Evolutionary conservation across 2,888 invertebrate species (phyloP), one percentile per base, ranked within the genome.

Genomic region (Catocala sponsa): DNA sequence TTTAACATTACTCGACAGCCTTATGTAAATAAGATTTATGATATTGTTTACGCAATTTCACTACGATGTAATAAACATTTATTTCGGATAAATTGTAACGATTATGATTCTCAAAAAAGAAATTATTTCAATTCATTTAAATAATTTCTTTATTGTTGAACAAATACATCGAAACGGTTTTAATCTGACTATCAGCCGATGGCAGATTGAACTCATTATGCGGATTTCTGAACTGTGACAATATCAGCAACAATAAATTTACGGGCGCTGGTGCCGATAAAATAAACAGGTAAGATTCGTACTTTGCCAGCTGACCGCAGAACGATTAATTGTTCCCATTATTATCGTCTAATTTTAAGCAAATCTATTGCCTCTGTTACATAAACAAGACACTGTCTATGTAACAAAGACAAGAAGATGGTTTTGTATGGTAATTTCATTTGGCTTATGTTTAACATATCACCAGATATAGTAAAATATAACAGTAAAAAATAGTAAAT

Each of bases 161-260:
- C 38, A 11, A 48, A 47, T 52, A 42, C 43, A 65, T 59, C 10
- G 15, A 41, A 55, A 32, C 12, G 72, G 78, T 76, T 79, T 82
- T 81, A 83, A 82, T 84, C 81, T 74, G 76, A 72, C 74, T 85
- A 84, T 87, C 82, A 80, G 74, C 56, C 70, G 74, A 79, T 81
- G 74, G 81, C 83, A 87, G 85, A 89, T 88, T 87, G 81, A 83
- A 86, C 86, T 85, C 85, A 86, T 89, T 88, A 90, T 85, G 80
- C 82, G 82, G 84, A 84, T 82, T 84, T 82, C 83, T 79, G 81
- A 79, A 81, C 80, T 82, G 80, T 81, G 87, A 86, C 87, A 87
- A 83, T 91, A 91, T 90, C 88, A 79, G 79, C 33, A 48, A 79
- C 85, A 87, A 90, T 91, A 90, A 91, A 90, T 91, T 82, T 84